These are phyloP conservation scores for Apaloderma vittatum DNA, from an alignment of 2,113 vertebrate genomes.

Conservation along the genomic window DNA sequence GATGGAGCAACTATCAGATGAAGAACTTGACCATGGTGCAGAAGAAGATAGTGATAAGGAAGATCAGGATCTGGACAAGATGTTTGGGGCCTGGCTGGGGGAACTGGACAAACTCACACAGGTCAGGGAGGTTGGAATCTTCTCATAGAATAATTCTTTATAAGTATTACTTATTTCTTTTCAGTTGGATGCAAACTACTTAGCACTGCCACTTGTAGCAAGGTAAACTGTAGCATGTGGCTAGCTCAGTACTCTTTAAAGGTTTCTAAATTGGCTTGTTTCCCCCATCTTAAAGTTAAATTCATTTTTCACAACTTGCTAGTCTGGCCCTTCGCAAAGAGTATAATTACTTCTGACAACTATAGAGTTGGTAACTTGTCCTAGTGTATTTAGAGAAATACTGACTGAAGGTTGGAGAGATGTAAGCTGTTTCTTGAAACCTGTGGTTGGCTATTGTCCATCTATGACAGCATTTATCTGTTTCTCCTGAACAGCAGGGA, in stretches of 20 bases:
- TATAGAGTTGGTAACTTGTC: background rate
- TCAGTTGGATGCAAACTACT: background rate
- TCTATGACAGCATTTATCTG: background rate
- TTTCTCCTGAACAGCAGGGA: background rate
- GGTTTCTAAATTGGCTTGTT: background rate
- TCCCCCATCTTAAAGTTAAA: background rate
- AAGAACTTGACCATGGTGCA: slow-evolving; percentile 95
- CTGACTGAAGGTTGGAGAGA: background rate
- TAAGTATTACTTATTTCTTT: background rate
- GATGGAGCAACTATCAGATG: slow-evolving; percentile 98
- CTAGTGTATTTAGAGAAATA: background rate
- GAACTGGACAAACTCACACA: slow-evolving; percentile 96
- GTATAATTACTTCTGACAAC: background rate
- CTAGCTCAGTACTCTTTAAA: background rate
- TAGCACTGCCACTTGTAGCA: background rate
- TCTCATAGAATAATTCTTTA: background rate
- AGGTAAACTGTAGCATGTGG: background rate
- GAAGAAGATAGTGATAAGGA: slow-evolving; percentile 99
- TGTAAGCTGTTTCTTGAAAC: background rate
- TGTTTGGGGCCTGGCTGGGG: slow-evolving; percentile 99
- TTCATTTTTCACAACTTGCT: background rate
- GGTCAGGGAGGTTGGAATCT: slow-evolving; percentile 62
- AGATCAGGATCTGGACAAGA: slow-evolving; percentile 98
- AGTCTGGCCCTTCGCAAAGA: background rate
- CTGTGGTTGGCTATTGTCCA: background rate